phyloP scores from a whole-genome alignment of 2,797 vertebrate genomes.

The Acanthopagrus latus region DNA sequence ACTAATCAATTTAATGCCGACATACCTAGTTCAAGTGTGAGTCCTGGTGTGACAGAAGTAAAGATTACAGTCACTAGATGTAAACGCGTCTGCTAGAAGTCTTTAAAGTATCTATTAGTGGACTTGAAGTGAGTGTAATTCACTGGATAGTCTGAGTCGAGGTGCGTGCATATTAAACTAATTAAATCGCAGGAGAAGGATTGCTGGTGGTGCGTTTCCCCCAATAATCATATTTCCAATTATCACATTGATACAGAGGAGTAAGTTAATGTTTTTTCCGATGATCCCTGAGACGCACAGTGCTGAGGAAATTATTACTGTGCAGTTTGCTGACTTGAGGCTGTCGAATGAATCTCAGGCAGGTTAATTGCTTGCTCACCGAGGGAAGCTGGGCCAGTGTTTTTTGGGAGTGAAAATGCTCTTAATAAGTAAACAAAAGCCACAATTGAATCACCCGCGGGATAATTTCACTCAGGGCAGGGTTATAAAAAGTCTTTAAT shows the following conservation, averaged over 20 bases:
- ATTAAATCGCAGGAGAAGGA: slow-evolving; percentile 22
- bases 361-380: slow-evolving; percentile 60
- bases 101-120: background rate
- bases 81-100: background rate
- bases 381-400: background rate
- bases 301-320: slow-evolving; percentile 16
- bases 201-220: slow-evolving; percentile 28
- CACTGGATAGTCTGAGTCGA: background rate
- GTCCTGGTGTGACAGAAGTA: background rate
- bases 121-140: background rate
- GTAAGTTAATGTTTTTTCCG: slow-evolving; percentile 21
- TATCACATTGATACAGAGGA: slow-evolving; percentile 36
- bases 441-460: slow-evolving; percentile 43
- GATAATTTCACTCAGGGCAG: slow-evolving; percentile 33
- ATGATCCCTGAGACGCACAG: slow-evolving; percentile 20
- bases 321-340: slow-evolving; percentile 38
- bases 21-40: no score
- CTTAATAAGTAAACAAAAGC: slow-evolving; percentile 61
- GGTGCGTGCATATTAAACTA: slow-evolving; percentile 31
- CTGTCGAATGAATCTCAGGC: slow-evolving; percentile 33
- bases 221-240: slow-evolving; percentile 40
- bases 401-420: slow-evolving; percentile 24
- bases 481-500: slow-evolving; percentile 40
- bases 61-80: background rate
- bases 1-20: no score